Percentiles rank a stretch among this genome's conserved stretches.
Evolutionary conservation across 2,797 vertebrate species (phyloP).

Genomic region (Manis javanica): DNA sequence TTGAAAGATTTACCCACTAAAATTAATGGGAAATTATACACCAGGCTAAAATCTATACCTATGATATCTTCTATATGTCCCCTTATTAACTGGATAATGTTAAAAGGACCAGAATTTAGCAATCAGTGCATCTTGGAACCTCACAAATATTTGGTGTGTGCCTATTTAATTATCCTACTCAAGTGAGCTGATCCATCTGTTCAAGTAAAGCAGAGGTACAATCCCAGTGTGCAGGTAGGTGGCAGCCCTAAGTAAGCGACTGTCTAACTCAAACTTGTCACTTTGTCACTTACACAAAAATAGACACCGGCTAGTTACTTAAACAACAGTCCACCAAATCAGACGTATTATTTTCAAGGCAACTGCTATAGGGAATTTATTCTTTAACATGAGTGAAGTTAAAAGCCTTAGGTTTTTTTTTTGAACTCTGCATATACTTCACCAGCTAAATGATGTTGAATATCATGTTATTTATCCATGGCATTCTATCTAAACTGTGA

Average conservation of each 20-base stretch:
- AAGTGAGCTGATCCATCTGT: background rate
- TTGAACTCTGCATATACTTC: background rate
- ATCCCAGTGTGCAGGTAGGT: background rate
- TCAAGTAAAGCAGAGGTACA: background rate
- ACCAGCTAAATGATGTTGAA: background rate
- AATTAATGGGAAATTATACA: background rate
- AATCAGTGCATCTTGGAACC: background rate
- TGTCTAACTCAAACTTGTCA: background rate
- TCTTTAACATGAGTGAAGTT: background rate
- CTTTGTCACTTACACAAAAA: constrained; percentile 13
- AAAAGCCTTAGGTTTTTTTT: constrained; percentile 29
- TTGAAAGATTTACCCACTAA: background rate
- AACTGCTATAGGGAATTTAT: background rate
- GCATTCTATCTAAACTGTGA: background rate
- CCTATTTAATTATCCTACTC: constrained; percentile 33
- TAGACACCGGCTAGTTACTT: background rate
- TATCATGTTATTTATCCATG: background rate
- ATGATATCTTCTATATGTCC: background rate
- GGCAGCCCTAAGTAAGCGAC: background rate
- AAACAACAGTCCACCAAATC: background rate
- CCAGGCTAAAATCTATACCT: background rate
- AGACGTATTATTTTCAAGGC: background rate
- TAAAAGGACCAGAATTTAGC: background rate
- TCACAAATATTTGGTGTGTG: background rate
- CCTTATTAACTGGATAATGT: background rate